Evolutionary conservation across 1,140 invertebrate genomes (phyloP).

Genomic region (Tyrophagus putrescentiae): DNA sequence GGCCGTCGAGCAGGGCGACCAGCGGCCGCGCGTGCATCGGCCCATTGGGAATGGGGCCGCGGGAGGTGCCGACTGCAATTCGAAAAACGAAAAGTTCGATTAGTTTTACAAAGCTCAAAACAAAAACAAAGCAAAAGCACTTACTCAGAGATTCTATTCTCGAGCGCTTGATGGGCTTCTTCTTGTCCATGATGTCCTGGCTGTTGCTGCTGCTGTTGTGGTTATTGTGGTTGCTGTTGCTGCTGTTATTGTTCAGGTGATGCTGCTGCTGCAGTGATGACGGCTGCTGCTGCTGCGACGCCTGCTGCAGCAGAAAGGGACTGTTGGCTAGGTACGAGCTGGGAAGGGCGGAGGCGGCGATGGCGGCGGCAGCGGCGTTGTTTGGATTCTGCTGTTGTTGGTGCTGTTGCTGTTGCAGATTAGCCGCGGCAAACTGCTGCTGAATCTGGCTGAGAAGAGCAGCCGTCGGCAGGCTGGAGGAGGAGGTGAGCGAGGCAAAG

Average conservation of each 20-base stretch:
- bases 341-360: background rate
- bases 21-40: constrained; percentile 80
- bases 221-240: no score
- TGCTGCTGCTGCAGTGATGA: no score
- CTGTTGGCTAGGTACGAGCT: background rate
- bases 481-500: background rate
- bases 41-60: constrained; percentile 32
- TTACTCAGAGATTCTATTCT: no score
- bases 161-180: constrained; percentile 33
- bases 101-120: no score
- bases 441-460: background rate
- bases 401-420: no score
- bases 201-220: no score
- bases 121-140: no score
- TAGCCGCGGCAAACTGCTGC: background rate
- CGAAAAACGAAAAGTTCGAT: background rate
- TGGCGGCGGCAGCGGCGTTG: background rate
- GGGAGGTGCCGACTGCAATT: constrained; percentile 6
- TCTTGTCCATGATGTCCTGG: constrained; percentile 33
- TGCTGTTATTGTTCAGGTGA: no score
- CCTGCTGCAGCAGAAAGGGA: no score
- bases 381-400: no score
- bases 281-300: background rate
- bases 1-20: constrained; percentile 90
- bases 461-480: background rate